A percentile compares a stretch with the other conserved stretches of the same genome.
These are phyloP conservation scores for Aurelia sp. DNA, from an alignment of 30 jellyfish, hydroid and myxozoan species.

Conservation along the genomic window DNA sequence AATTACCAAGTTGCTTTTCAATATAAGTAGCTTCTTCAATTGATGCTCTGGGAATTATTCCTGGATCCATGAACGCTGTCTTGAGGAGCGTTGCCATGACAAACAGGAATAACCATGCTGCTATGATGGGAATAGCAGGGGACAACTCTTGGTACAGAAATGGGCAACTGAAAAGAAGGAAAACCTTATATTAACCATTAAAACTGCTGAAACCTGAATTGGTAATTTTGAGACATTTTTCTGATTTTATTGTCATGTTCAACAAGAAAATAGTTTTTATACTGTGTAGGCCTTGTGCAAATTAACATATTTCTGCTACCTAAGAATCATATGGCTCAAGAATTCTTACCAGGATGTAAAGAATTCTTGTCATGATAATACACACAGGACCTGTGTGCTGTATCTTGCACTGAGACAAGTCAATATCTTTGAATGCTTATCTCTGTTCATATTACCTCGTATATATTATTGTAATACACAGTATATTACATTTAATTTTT, in stretches of 20 bases:
- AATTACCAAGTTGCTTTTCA: slow-evolving; percentile 81
- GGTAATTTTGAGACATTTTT: not conserved
- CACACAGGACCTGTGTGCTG: too few species aligned
- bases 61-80: slow-evolving; percentile 99
- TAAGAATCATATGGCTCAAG: too few species aligned
- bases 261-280: too few species aligned
- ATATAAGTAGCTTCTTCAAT: slow-evolving; percentile 87
- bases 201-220: not conserved
- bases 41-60: slow-evolving; percentile 97
- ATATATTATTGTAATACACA: too few species aligned
- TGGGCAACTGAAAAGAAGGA: slow-evolving; percentile 80
- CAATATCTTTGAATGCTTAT: too few species aligned
- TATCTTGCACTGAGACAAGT: too few species aligned
- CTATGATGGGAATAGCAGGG: slow-evolving; percentile 91
- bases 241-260: not conserved
- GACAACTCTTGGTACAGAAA: slow-evolving; percentile 78
- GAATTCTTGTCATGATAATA: too few species aligned
- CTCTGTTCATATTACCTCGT: too few species aligned
- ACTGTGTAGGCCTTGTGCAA: too few species aligned
- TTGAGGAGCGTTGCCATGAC: slow-evolving; percentile 95
- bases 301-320: too few species aligned
- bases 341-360: too few species aligned
- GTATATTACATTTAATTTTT: too few species aligned
- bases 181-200: not conserved
- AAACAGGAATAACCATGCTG: slow-evolving; percentile 88